These are phyloP conservation scores for Nemoura dubitans DNA, from an alignment of 2,888 invertebrate genomes.

Conservation along the genomic window DNA sequence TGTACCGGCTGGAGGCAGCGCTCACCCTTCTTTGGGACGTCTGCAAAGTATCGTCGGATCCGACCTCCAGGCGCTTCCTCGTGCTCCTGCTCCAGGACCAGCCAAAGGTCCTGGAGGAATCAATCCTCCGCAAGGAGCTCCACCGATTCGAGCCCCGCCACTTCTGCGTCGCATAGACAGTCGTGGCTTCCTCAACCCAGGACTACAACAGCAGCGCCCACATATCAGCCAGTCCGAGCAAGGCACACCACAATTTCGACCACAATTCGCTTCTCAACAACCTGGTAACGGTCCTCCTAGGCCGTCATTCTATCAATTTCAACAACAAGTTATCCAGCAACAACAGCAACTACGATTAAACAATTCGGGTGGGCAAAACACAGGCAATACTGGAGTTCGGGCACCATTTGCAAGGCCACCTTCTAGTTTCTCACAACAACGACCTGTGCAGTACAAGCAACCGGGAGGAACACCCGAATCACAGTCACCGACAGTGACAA, in stretches of 20 bases:
- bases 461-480: constrained; percentile 9
- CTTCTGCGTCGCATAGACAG: constrained; percentile 43
- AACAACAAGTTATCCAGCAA: constrained; percentile 51
- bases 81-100: constrained; percentile 32
- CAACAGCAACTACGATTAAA: constrained; percentile 45
- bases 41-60: constrained; percentile 23
- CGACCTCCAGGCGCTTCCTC: constrained; percentile 23
- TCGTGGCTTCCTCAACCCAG: constrained; percentile 33
- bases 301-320: constrained; percentile 54
- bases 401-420: constrained; percentile 8
- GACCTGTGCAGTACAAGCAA: constrained; percentile 33
- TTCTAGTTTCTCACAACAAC: constrained; percentile 30
- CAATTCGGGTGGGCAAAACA: not conserved
- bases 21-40: constrained; percentile 36
- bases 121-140: constrained; percentile 42
- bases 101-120: constrained; percentile 27
- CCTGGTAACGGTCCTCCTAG: constrained; percentile 54
- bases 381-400: not conserved
- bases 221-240: constrained; percentile 38
- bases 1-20: not conserved
- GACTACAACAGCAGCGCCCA: constrained; percentile 25
- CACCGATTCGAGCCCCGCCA: constrained; percentile 35
- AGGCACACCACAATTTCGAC: constrained; percentile 40
- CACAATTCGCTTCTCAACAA: constrained; percentile 28
- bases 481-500: not conserved